These are phyloP conservation scores for Oceanites oceanicus DNA, from an alignment of 2,113 vertebrate genomes.

Conservation along the genomic window DNA sequence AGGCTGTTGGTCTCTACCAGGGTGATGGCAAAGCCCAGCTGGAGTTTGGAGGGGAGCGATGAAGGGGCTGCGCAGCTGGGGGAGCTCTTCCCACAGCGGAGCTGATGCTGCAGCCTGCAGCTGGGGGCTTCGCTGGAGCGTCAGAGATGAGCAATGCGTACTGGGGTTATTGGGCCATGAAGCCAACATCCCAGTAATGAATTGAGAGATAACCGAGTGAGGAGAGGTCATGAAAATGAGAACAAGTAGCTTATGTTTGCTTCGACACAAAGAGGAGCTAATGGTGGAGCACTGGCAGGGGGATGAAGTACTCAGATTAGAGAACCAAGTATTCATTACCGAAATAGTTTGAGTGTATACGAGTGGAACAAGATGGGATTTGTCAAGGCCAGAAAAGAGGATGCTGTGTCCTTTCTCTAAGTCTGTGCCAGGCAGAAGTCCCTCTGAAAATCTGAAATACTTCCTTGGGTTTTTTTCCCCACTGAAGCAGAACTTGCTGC, in stretches of 20 bases:
- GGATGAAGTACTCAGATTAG: not conserved
- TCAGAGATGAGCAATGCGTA: not conserved
- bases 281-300: not conserved
- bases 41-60: not conserved
- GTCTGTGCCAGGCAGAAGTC: not conserved
- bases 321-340: not conserved
- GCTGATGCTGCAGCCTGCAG: too few species aligned
- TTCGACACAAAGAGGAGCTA: not conserved
- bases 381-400: not conserved
- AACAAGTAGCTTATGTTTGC: not conserved
- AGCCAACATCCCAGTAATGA: not conserved
- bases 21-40: not conserved
- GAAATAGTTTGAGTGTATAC: not conserved
- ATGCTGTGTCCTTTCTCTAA: not conserved
- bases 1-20: not conserved
- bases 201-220: not conserved
- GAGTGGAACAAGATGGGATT: not conserved
- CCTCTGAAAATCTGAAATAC: not conserved
- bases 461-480: not conserved
- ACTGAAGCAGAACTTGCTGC: not conserved
- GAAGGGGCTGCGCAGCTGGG: not conserved
- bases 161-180: not conserved
- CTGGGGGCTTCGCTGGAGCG: accelerated
- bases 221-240: not conserved
- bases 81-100: not conserved